A percentile compares a stretch with the other conserved stretches of the same genome.
phyloP scores from a whole-genome alignment of 23 tunicate genomes.

The Oikopleura dioica region DNA sequence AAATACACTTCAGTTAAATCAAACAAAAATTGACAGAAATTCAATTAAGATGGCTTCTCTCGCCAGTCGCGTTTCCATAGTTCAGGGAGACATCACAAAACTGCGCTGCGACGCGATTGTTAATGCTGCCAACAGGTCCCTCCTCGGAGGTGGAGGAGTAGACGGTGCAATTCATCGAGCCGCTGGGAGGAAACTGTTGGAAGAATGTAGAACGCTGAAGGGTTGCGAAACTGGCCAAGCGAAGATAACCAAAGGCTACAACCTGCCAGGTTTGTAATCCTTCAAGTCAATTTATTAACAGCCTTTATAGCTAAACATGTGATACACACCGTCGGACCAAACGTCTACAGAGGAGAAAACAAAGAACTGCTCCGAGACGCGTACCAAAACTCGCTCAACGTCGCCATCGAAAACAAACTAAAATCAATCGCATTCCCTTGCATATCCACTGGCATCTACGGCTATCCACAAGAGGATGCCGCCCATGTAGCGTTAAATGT shows the following conservation, averaged over 20 bases:
- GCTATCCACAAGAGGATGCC: conserved; percentile 67
- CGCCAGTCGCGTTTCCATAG: conserved; percentile 12
- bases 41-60: too few relatives aligned
- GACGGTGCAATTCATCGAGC: conserved; percentile 93
- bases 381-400: conserved; percentile 25
- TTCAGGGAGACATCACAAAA: conserved; percentile 42
- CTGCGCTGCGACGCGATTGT: conserved; percentile 48
- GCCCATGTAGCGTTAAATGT: conserved; percentile 41
- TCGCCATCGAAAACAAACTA: conserved; percentile 23
- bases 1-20: too few relatives aligned
- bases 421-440: conserved; percentile 64
- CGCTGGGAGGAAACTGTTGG: conserved; percentile 47
- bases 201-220: conserved; percentile 39
- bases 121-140: conserved; percentile 54
- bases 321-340: conserved; percentile 96
- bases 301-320: conserved; percentile 24
- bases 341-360: conserved; percentile 31
- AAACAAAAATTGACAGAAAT: too few relatives aligned
- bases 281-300: not conserved
- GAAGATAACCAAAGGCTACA: conserved; percentile 74
- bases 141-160: conserved; percentile 91
- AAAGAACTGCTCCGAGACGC: conserved; percentile 19
- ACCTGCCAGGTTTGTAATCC: conserved; percentile 19
- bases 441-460: conserved; percentile 81
- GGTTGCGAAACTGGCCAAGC: conserved; percentile 82